Base-by-base conservation (phyloP, 2,888 invertebrate species). In the Apocheima hispidaria region DNA sequence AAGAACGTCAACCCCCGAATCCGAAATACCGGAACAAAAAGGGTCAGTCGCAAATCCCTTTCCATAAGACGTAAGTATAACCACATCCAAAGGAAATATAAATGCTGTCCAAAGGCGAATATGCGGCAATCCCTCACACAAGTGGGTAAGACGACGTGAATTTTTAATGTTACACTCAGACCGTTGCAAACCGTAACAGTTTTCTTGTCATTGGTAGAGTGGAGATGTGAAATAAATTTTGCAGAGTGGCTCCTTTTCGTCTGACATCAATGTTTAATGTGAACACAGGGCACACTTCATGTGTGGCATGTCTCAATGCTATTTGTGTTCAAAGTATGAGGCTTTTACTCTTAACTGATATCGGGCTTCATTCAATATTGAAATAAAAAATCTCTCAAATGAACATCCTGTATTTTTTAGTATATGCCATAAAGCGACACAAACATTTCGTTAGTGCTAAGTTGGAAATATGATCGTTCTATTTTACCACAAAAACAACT, bases 111-210 rank as follows among this genome's bases (percentile, higher is more conserved):
- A 90, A 87, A 87, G 87, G 84, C 87, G 90, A 90, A 88, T 89
- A 88, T 86, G 88, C 87, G 86, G 91, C 88, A 88, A 90, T 92
- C 92, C 92, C 92, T 92, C 92, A 92, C 92, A 92, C 90, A 92
- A 92, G 92, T 90, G 92, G 92, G 92, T 92, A 92, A 91, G 91
- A 87, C 82, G 89, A 84, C 78, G 72, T 92, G 91, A 92, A 92
- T 92, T 88, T 92, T 92, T 92, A 92, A 92, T 92, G 90, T 86
- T 89, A 92, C 92, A 92, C 92, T 92, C 92, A 92, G 92, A 87
- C 92, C 91, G 90, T 83, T 91, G 91, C 92, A 91, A 90, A 90
- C 92, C 92, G 92, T 92, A 92, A 92, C 92, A 92, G 92, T 92
- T 92, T 92, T 92, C 92, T 92, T 92, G 92, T 92, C 92, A 92